These are phyloP conservation scores for Ditula angustiorana DNA, from an alignment of 2,888 invertebrate genomes.

Conservation along the genomic window DNA sequence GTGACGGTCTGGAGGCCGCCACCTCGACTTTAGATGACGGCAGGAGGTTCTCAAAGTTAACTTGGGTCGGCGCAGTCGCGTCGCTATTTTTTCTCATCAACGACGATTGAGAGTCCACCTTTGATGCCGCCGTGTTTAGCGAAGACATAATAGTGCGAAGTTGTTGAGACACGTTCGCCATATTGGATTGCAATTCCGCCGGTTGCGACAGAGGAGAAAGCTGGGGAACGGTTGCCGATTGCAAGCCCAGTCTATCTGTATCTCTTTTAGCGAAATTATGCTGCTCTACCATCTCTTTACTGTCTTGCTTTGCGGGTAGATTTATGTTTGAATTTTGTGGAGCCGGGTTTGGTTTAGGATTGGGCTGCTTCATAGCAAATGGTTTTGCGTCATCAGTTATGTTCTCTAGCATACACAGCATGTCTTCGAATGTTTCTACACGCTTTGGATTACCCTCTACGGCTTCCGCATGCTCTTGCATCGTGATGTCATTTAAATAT, in stretches of 20 bases:
- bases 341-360: slow-evolving; percentile 51
- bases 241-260: slow-evolving; percentile 67
- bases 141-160: slow-evolving; percentile 88
- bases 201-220: slow-evolving; percentile 90
- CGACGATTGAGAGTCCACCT: slow-evolving; percentile 75
- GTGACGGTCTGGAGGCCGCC: slow-evolving; percentile 68
- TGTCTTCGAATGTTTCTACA: slow-evolving; percentile 89
- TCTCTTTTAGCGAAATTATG: slow-evolving; percentile 66
- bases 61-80: slow-evolving; percentile 75
- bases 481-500: slow-evolving; percentile 87
- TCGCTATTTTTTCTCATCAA: slow-evolving; percentile 79
- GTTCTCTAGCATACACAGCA: slow-evolving; percentile 89
- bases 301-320: slow-evolving; percentile 54
- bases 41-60: slow-evolving; percentile 80
- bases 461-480: slow-evolving; percentile 84
- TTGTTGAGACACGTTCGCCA: slow-evolving; percentile 90
- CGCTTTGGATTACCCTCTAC: slow-evolving; percentile 84
- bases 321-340: slow-evolving; percentile 54
- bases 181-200: slow-evolving; percentile 89
- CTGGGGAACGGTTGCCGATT: slow-evolving; percentile 87
- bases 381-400: slow-evolving; percentile 80
- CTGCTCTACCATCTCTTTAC: slow-evolving; percentile 64
- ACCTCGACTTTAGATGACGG: slow-evolving; percentile 83
- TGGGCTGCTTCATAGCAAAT: slow-evolving; percentile 63
- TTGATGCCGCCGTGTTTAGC: slow-evolving; percentile 81